These are phyloP conservation scores for Halichondria panicea DNA, from an alignment of 37 sponge, comb jelly and placozoan genomes.

Conservation along the genomic window DNA sequence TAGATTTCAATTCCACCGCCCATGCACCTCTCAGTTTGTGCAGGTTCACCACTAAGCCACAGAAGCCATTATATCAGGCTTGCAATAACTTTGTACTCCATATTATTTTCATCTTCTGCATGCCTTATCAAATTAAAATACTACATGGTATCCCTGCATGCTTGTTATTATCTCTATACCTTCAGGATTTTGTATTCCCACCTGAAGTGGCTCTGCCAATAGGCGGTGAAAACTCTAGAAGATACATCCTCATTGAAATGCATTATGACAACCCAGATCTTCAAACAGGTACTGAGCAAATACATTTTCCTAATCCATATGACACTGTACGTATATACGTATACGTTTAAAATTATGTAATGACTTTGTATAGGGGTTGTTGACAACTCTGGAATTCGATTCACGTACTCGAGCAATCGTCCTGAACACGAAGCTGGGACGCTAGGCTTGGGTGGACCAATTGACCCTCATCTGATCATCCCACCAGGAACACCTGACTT, in stretches of 20 bases:
- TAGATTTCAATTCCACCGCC: too few species aligned
- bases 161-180: background rate
- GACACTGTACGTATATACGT: too few species aligned
- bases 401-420: constrained; percentile 23
- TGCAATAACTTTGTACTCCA: too few species aligned
- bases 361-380: constrained; percentile 14
- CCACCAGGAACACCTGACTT: constrained; percentile 35
- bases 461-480: constrained; percentile 12
- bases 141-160: too few species aligned
- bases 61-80: too few species aligned
- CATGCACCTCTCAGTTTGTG: too few species aligned
- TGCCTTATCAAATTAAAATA: too few species aligned
- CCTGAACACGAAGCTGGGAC: constrained; percentile 38
- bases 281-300: constrained; percentile 1
- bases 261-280: constrained; percentile 72
- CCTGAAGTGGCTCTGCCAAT: constrained; percentile 64
- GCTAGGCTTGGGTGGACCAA: constrained; percentile 20
- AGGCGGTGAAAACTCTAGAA: constrained; percentile 50
- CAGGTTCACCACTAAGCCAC: too few species aligned
- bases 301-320: too few species aligned
- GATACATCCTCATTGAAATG: constrained; percentile 44
- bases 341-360: background rate
- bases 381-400: constrained; percentile 55
- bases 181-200: constrained; percentile 60
- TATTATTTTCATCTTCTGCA: too few species aligned